phyloP scores from a whole-genome alignment of 2,797 vertebrate species.

The Carapus acus region DNA sequence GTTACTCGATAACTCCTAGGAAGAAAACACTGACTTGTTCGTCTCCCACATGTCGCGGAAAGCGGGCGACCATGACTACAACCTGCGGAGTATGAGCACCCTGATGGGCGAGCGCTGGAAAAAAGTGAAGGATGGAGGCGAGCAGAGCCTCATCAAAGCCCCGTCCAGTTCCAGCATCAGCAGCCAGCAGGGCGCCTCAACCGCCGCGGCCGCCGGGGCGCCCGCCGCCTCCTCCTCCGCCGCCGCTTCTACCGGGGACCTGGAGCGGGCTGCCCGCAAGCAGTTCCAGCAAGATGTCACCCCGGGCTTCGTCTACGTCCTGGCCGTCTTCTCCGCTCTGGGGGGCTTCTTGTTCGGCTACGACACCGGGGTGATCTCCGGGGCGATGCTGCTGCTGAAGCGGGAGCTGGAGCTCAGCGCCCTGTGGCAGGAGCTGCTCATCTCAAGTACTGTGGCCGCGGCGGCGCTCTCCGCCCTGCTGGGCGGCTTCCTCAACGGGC shows the following conservation, averaged over 20 bases:
- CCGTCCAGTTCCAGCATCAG: conserved; percentile 78
- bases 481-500: conserved; percentile 85
- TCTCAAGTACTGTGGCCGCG: conserved; percentile 88
- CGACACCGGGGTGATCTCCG: conserved; percentile 95
- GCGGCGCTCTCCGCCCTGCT: conserved; percentile 86
- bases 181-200: conserved; percentile 69
- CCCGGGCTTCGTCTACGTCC: conserved; percentile 85
- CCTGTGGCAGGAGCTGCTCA: conserved; percentile 92
- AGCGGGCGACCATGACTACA: conserved; percentile 89
- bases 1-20: conserved; percentile 31
- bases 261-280: conserved; percentile 91
- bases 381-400: conserved; percentile 92
- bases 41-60: conserved; percentile 87
- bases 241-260: conserved; percentile 68
- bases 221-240: conserved; percentile 37
- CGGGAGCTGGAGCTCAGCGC: conserved; percentile 83
- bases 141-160: conserved; percentile 78
- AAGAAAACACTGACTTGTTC: conserved; percentile 30
- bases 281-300: conserved; percentile 93
- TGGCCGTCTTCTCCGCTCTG: conserved; percentile 88
- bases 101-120: conserved; percentile 91
- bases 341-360: conserved; percentile 97
- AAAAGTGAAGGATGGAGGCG: conserved; percentile 75
- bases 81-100: conserved; percentile 89
- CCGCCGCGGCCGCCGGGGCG: conserved; percentile 21